These are phyloP conservation scores for Drosophila peninsularis DNA, from an alignment of 2,888 invertebrate species.

Conservation along the genomic window DNA sequence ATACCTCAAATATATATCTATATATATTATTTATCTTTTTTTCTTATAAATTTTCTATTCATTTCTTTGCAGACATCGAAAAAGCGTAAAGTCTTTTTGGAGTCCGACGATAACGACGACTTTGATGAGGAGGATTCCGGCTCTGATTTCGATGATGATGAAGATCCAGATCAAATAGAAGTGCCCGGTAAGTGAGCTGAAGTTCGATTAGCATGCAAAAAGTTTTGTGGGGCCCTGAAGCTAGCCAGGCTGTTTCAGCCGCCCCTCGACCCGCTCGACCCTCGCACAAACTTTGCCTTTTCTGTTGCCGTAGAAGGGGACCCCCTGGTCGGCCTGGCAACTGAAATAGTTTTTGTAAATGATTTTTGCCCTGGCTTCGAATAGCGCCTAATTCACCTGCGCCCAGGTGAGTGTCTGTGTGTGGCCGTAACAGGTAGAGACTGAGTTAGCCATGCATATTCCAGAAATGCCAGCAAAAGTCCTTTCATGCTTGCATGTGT, in stretches of 20 bases:
- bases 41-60: not conserved
- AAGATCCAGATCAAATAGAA: slow-evolving; percentile 96
- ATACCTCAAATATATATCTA: not conserved
- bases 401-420: not conserved
- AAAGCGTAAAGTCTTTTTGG: slow-evolving; percentile 71
- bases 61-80: slow-evolving; percentile 72
- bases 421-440: slow-evolving; percentile 9
- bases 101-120: slow-evolving; percentile 85
- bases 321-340: slow-evolving; percentile 5
- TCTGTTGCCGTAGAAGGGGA: not conserved
- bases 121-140: slow-evolving; percentile 87
- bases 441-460: not conserved
- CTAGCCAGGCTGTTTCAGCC: not conserved
- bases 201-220: not conserved
- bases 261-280: too few relatives aligned
- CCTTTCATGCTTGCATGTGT: not conserved
- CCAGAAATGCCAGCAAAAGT: not conserved
- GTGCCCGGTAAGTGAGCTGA: slow-evolving; percentile 89
- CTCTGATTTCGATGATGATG: slow-evolving; percentile 93
- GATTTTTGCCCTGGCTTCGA: not conserved
- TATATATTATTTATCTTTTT: not conserved
- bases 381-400: slow-evolving; percentile 13
- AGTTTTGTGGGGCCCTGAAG: not conserved
- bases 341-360: slow-evolving; percentile 10
- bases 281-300: not conserved